Evolutionary conservation across 92 coral and sea anemone genomes (phyloP).

Genomic region (Palythoa heliodiscus): DNA sequence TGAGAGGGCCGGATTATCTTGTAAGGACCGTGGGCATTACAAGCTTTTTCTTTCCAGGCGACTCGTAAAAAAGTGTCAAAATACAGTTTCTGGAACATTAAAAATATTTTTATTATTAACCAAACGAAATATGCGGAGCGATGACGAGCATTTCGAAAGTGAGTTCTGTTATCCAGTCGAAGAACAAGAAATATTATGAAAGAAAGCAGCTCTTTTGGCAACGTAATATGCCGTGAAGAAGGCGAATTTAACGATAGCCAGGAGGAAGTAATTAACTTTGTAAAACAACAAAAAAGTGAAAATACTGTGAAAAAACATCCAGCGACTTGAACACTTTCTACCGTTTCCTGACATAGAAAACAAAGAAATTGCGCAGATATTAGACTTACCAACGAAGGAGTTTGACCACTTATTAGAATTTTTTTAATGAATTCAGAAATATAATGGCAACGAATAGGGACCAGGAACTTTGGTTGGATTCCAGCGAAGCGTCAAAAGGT

Average conservation of each 20-base stretch:
- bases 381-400: constrained; percentile 48
- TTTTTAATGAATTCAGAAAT: neutral
- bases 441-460: constrained; percentile 51
- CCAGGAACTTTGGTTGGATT: constrained; percentile 42
- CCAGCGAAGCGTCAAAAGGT: constrained; percentile 49
- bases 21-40: too few species aligned
- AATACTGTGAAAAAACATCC: constrained; percentile 47
- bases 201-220: too few species aligned
- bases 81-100: too few species aligned
- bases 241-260: constrained; percentile 30
- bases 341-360: constrained; percentile 47
- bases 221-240: neutral
- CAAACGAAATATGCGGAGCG: too few species aligned
- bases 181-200: too few species aligned
- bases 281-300: constrained; percentile 35
- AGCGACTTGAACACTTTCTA: constrained; percentile 41
- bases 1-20: too few species aligned
- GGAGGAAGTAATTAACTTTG: constrained; percentile 48
- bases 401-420: constrained; percentile 49
- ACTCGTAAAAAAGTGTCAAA: too few species aligned
- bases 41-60: too few species aligned
- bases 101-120: too few species aligned
- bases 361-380: constrained; percentile 50
- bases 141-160: too few species aligned
- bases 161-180: too few species aligned